Evolutionary conservation across 2,797 vertebrate species (phyloP), one percentile per base, ranked within the genome.

Genomic region (Lutra lutra): DNA sequence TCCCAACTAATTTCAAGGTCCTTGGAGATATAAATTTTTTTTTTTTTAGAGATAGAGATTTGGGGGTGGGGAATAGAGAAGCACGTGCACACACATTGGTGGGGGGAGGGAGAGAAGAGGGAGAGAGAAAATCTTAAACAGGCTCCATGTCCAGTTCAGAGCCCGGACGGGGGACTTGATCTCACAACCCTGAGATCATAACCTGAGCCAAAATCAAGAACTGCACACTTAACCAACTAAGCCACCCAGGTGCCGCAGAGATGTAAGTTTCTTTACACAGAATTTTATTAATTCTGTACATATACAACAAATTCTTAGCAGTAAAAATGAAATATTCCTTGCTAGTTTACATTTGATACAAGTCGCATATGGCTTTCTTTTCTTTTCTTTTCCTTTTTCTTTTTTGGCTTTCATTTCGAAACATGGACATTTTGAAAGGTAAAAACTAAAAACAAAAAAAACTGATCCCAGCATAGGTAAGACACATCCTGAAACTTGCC

Each of bases 241-340:
- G 66, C 18, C 66, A 68, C n/a, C n/a, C 18, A 35, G n/a, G 18
- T 2, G 1, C n/a, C 18, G 18, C 18, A 21, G 87, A 88, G 20
- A 78, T 8, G 14, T 0, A 48, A 56, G 56, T 46, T 78, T 75
- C 66, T 78, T 92, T 70, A 58, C 27, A 23, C 3, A 48, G 38
- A 78, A 85, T 40, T 88, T 43, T 88, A 88, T 43, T 77, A 72
- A 89, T 38, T 87, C 25, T 88, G 48, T 38, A 68, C n/a, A 20
- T 29, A 79, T 21, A 68, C 9, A 77, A 86, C 3, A 83, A 23
- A 91, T 94, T 51, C 58, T 77, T 51, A 75, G 23, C 13, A 62
- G 75, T 56, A 64, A 92, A 89, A 46, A 82, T n/a, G 66, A 92
- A 85, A 96, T 60, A 94, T 48, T 79, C 35, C 79, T 58, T 46